These are phyloP conservation scores for Xylota segnis DNA, from an alignment of 2,888 invertebrate genomes.

Conservation along the genomic window DNA sequence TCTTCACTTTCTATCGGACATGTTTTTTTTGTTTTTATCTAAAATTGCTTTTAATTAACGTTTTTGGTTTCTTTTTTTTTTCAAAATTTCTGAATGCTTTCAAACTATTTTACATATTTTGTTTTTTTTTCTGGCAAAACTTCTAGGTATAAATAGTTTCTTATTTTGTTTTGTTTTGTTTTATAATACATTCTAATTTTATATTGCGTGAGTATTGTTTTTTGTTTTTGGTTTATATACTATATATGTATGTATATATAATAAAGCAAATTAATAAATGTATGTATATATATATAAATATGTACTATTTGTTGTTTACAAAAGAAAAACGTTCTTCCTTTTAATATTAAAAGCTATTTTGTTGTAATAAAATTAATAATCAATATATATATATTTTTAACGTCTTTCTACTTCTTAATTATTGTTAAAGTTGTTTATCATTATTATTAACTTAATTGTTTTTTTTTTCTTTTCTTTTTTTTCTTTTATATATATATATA, in stretches of 20 bases:
- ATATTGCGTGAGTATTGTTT: slow-evolving; percentile 64
- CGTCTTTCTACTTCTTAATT: slow-evolving; percentile 74
- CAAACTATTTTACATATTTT: slow-evolving; percentile 54
- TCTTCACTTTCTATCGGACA: slow-evolving; percentile 15
- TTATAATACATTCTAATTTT: slow-evolving; percentile 60
- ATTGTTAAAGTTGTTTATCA: slow-evolving; percentile 75
- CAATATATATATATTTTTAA: slow-evolving; percentile 76
- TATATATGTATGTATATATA: slow-evolving; percentile 47
- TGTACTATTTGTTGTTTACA: slow-evolving; percentile 63
- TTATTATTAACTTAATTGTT: slow-evolving; percentile 68
- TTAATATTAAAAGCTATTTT: slow-evolving; percentile 76
- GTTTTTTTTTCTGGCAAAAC: slow-evolving; percentile 32
- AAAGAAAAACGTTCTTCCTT: slow-evolving; percentile 54
- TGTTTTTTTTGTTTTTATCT: slow-evolving; percentile 42
- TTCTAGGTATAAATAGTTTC: slow-evolving; percentile 63
- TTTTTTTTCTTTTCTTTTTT: slow-evolving; percentile 1
- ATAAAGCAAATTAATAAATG: slow-evolving; percentile 74
- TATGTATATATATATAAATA: slow-evolving; percentile 70
- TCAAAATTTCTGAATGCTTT: slow-evolving; percentile 35
- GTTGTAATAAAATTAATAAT: slow-evolving; percentile 74
- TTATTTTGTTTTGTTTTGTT: slow-evolving; percentile 30
- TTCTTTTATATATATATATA: slow-evolving; percentile 60
- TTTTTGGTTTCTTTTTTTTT: slow-evolving; percentile 29
- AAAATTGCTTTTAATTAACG: slow-evolving; percentile 62
- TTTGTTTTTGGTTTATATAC: slow-evolving; percentile 55